phyloP scores from a whole-genome alignment of 2,888 invertebrate species.

The Apantesis nais region DNA sequence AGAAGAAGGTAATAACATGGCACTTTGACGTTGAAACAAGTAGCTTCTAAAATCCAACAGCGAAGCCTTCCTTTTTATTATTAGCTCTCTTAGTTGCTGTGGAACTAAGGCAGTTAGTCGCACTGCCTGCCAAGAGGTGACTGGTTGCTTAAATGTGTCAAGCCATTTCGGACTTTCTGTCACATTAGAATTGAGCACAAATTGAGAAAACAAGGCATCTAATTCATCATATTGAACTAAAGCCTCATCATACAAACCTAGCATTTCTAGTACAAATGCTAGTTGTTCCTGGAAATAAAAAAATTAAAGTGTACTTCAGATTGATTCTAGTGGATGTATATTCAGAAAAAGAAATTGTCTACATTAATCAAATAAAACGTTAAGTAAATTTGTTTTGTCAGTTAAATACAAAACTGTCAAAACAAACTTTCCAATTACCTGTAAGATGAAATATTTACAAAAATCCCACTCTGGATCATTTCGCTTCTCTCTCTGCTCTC shows the following conservation, averaged over 20 bases:
- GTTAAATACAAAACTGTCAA: too few species aligned
- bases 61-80: conserved; percentile 86
- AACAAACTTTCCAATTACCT: conserved; percentile 80
- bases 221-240: conserved; percentile 98
- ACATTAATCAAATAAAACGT: too few species aligned
- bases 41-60: conserved; percentile 97
- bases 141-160: conserved; percentile 90
- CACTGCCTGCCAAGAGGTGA: conserved; percentile 94
- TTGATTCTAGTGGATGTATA: neutral
- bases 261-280: conserved; percentile 97
- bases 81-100: conserved; percentile 80
- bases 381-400: too few species aligned
- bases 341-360: neutral
- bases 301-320: neutral
- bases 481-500: conserved; percentile 94
- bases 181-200: conserved; percentile 96
- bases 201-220: conserved; percentile 98
- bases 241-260: conserved; percentile 96
- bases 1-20: conserved; percentile 90
- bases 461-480: conserved; percentile 97
- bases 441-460: conserved; percentile 96
- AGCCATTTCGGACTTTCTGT: conserved; percentile 95
- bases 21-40: conserved; percentile 96
- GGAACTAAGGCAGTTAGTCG: conserved; percentile 87
- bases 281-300: conserved; percentile 92